Conservation (phyloP, 2,797 vertebrate species). For the Pseudomugil tenellus region DNA sequence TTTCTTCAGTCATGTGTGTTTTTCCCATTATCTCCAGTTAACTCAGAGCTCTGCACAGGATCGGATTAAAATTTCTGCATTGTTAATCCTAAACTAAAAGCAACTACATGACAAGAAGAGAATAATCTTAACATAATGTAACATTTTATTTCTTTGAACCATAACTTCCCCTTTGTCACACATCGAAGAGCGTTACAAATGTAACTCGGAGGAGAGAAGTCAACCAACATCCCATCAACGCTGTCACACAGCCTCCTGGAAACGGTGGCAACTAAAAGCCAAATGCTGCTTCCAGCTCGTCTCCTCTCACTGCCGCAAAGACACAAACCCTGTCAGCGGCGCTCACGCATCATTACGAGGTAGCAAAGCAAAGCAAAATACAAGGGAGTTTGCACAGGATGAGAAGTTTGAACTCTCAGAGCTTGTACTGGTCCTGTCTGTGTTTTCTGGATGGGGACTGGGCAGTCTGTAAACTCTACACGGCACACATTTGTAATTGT, state of each 20-base stretch:
- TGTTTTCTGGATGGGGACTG: constrained; percentile 28
- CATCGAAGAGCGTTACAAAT: constrained; percentile 19
- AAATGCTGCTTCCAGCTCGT: constrained; percentile 48
- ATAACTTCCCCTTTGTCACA: constrained; percentile 33
- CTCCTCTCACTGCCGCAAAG: constrained; percentile 33
- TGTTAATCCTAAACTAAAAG: constrained; percentile 52
- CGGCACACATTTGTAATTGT: neutral
- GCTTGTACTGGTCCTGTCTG: constrained; percentile 32
- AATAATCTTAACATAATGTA: constrained; percentile 80
- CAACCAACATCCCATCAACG: constrained; percentile 57
- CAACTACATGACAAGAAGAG: constrained; percentile 87
- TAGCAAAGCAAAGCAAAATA: constrained; percentile 50
- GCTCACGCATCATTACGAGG: constrained; percentile 45
- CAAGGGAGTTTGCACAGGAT: constrained; percentile 30
- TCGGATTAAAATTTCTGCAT: constrained; percentile 58
- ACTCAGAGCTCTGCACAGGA: constrained; percentile 33
- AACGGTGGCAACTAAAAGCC: constrained; percentile 56
- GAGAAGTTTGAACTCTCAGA: constrained; percentile 27
- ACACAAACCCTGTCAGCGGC: constrained; percentile 35
- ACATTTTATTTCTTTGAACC: constrained; percentile 43
- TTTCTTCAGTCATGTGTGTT: constrained; percentile 7
- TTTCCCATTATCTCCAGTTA: constrained; percentile 48
- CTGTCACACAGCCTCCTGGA: constrained; percentile 60
- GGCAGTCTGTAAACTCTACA: constrained; percentile 27
- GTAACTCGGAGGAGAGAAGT: constrained; percentile 82